phyloP scores from a whole-genome alignment of 2,113 vertebrate genomes.

The Perca schrenkii region DNA sequence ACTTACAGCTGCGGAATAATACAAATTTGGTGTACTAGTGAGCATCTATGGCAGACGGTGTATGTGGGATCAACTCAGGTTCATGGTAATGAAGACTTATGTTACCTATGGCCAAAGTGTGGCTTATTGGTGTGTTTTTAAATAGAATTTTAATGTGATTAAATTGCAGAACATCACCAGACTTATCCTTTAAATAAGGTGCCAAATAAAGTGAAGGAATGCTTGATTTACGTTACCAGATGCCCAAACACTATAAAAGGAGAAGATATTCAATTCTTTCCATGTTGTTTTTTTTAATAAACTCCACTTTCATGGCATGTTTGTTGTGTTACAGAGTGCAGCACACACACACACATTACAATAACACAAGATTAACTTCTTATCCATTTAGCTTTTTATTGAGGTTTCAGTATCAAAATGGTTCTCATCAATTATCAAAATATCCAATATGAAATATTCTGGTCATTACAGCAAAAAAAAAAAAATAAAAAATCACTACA shows the following conservation, averaged over 20 bases:
- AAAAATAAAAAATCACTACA: constrained; percentile 28
- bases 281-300: neutral
- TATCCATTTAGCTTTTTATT: constrained; percentile 71
- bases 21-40: neutral
- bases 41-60: neutral
- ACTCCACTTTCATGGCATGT: neutral
- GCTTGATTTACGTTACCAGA: neutral
- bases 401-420: constrained; percentile 65
- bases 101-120: neutral
- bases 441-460: constrained; percentile 42
- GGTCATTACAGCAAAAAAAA: constrained; percentile 33
- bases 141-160: neutral
- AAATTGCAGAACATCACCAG: too few species aligned
- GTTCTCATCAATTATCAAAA: constrained; percentile 57
- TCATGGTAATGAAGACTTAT: neutral
- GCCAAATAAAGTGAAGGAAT: neutral
- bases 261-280: neutral
- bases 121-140: neutral
- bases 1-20: neutral
- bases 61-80: too few species aligned
- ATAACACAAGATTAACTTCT: constrained; percentile 33
- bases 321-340: neutral
- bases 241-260: neutral
- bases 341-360: neutral
- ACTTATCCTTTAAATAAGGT: neutral